Evolutionary conservation across 2,113 vertebrate species (phyloP).

Genomic region (Ovis canadensis): DNA sequence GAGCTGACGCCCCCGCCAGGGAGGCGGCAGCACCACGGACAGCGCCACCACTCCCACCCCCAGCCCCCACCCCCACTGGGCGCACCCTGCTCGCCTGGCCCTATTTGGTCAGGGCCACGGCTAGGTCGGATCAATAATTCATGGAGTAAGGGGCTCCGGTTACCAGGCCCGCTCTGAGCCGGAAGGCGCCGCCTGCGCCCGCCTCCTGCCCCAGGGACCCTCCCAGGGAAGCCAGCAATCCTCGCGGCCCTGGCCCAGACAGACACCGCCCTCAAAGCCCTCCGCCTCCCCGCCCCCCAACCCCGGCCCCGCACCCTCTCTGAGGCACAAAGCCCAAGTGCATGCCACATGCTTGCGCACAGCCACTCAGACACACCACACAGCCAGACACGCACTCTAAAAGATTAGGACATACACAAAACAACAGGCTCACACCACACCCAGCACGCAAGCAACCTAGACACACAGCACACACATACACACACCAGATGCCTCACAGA

Average conservation of each 20-base stretch:
- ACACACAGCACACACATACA: neutral
- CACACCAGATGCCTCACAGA: neutral
- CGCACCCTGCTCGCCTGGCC: neutral
- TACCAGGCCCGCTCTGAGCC: conserved; percentile 30
- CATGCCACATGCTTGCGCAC: neutral
- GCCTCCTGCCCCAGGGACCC: conserved; percentile 9
- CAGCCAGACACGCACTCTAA: neutral
- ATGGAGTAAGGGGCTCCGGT: conserved; percentile 54
- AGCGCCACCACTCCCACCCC: neutral
- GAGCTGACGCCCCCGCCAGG: neutral
- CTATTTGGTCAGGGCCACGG: neutral
- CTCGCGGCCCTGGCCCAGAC: neutral
- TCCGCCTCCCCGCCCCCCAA: neutral
- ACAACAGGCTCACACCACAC: conserved; percentile 28
- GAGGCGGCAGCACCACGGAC: conserved; percentile 62
- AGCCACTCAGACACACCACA: neutral
- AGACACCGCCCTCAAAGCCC: neutral
- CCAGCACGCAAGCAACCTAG: neutral
- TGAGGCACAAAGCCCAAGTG: neutral
- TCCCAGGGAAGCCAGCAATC: neutral
- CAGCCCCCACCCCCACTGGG: accelerated
- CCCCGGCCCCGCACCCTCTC: neutral
- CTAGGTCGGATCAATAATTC: conserved; percentile 58
- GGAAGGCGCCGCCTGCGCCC: conserved; percentile 33
- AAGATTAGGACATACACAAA: neutral